phyloP scores from a whole-genome alignment of 1,140 invertebrate genomes.

The Drosophila novamexicana region DNA sequence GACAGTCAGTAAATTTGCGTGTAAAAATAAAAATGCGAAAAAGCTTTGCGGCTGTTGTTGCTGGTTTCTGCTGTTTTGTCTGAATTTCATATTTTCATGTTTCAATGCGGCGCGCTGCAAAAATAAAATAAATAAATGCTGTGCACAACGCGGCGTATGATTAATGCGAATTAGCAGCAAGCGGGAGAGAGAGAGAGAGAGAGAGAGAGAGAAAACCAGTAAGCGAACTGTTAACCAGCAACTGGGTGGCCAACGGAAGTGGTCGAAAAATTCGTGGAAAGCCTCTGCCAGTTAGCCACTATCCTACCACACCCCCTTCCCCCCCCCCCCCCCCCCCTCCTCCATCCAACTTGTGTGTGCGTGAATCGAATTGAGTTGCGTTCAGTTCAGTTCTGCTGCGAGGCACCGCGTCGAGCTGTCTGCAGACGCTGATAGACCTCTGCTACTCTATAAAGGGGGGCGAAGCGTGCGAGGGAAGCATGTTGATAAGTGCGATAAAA shows the following conservation, averaged over 20 bases:
- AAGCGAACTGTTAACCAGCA: constrained; percentile 33
- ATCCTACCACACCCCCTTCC: no score
- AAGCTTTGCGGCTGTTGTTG: constrained; percentile 49
- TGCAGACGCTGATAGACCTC: constrained; percentile 29
- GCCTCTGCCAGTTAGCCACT: constrained; percentile 46
- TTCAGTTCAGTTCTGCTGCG: background rate
- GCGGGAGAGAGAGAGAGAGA: constrained; percentile 9
- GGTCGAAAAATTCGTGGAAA: constrained; percentile 75
- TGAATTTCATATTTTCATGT: constrained; percentile 67
- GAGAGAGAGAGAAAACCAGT: constrained; percentile 12
- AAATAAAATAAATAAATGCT: constrained; percentile 68
- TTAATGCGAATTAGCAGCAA: constrained; percentile 77
- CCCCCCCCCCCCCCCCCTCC: background rate
- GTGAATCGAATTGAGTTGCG: constrained; percentile 36
- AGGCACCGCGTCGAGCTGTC: background rate
- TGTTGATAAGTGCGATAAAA: constrained; percentile 27
- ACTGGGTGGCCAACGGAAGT: constrained; percentile 59
- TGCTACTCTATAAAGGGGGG: constrained; percentile 1
- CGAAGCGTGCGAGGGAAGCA: constrained; percentile 6
- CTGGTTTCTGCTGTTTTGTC: constrained; percentile 40
- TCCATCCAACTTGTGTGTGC: constrained; percentile 10
- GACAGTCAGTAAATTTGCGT: constrained; percentile 68
- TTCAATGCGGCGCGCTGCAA: constrained; percentile 52
- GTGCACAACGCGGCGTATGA: constrained; percentile 75
- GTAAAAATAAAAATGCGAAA: constrained; percentile 78